Evolutionary conservation across 2,113 vertebrate genomes (phyloP).

Genomic region (Genyomyrus donnyi): DNA sequence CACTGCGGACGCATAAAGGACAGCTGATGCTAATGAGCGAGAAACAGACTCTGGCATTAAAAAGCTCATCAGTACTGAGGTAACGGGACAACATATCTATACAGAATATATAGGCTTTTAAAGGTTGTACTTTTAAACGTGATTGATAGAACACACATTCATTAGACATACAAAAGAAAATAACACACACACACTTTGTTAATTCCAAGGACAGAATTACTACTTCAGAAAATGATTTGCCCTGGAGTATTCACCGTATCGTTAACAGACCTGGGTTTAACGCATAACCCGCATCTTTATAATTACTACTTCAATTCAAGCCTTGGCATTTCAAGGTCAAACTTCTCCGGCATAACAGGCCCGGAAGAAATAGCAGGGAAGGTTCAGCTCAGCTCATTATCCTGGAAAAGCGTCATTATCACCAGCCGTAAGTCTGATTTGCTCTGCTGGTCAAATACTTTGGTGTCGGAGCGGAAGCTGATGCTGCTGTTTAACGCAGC

Average conservation of each 20-base stretch:
- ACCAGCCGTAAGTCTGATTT: not conserved
- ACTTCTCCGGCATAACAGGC: not conserved
- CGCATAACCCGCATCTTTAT: not conserved
- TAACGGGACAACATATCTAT: not conserved
- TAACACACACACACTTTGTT: not conserved
- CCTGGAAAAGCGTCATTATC: not conserved
- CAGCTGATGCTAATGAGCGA: not conserved
- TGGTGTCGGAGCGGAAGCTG: not conserved
- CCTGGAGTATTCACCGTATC: not conserved
- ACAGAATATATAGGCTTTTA: not conserved
- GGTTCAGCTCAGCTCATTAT: not conserved
- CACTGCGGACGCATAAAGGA: not conserved
- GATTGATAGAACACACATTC: not conserved
- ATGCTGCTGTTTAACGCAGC: not conserved
- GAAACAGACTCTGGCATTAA: not conserved
- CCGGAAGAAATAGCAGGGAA: not conserved
- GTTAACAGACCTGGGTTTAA: not conserved
- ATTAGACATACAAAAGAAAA: not conserved
- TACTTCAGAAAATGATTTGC: not conserved
- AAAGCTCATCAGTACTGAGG: not conserved
- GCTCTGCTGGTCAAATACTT: not conserved
- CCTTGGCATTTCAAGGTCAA: not conserved
- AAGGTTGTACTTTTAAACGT: not conserved
- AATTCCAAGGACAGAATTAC: not conserved
- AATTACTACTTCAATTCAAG: not conserved